A percentile compares a stretch with the other conserved stretches of the same genome.
Conservation (phyloP, 2,113 vertebrate genomes). For the Psammodynastes pulverulentus region DNA sequence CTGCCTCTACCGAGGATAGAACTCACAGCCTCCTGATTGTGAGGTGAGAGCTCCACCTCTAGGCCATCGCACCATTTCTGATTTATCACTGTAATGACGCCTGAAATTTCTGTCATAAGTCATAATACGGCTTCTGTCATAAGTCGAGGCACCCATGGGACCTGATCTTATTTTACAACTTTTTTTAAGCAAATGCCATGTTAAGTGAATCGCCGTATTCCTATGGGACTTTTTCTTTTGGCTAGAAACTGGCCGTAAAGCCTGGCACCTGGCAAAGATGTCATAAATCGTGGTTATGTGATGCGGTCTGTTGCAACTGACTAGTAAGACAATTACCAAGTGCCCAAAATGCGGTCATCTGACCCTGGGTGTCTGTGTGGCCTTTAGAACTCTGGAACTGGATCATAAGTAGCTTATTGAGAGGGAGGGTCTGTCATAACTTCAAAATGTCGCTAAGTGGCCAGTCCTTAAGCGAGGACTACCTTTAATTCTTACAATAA, state of each 20-base stretch:
- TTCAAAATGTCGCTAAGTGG: no score
- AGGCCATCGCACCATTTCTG: no score
- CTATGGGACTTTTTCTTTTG: background rate
- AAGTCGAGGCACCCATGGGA: background rate
- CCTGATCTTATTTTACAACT: background rate
- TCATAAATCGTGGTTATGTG: background rate
- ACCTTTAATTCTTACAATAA: background rate
- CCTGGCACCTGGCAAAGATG: background rate
- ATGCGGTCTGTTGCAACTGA: background rate
- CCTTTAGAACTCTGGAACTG: no score
- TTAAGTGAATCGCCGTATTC: background rate
- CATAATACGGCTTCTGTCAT: background rate
- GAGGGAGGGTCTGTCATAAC: no score
- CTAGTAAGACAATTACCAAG: background rate
- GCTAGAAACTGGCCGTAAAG: background rate
- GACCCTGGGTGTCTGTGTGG: background rate
- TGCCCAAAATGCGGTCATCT: background rate
- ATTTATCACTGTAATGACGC: background rate
- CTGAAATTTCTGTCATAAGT: background rate
- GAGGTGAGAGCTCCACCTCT: no score
- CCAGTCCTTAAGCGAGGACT: no score
- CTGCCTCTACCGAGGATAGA: no score
- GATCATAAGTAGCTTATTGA: no score
- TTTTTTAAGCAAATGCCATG: background rate
- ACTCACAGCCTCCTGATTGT: no score